phyloP scores from a whole-genome alignment of 2,113 vertebrate genomes.

The Tachuris rubrigastra region DNA sequence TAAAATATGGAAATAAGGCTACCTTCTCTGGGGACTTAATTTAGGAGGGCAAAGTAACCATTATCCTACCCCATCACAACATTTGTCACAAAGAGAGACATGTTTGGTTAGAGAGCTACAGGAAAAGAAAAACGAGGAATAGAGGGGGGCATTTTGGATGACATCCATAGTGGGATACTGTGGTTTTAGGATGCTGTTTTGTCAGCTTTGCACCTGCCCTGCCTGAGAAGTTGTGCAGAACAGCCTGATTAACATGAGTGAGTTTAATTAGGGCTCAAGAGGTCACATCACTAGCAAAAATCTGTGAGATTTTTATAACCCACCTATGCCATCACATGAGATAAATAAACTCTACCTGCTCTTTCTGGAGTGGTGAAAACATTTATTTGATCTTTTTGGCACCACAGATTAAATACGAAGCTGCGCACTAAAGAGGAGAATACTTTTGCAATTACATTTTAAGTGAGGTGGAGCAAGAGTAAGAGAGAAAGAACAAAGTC shows the following conservation, averaged over 20 bases:
- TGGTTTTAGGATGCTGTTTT: background rate
- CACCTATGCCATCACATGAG: slow-evolving; percentile 15
- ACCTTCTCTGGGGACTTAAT: background rate
- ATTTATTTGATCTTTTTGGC: slow-evolving; percentile 20
- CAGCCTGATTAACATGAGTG: background rate
- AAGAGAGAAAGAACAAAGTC: slow-evolving; percentile 14
- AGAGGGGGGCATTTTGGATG: background rate
- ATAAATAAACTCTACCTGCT: slow-evolving; percentile 7
- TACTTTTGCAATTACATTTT: background rate
- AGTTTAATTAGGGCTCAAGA: background rate
- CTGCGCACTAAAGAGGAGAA: background rate
- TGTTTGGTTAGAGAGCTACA: background rate
- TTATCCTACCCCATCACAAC: background rate
- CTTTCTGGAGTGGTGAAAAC: slow-evolving; percentile 2
- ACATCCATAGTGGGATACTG: background rate
- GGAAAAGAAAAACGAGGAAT: background rate
- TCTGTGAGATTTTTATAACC: background rate
- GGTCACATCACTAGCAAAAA: background rate
- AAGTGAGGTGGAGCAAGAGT: background rate
- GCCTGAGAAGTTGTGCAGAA: background rate
- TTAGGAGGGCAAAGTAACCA: background rate
- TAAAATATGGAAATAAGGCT: background rate
- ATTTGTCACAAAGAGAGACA: background rate
- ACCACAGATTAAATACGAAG: background rate
- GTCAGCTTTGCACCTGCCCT: slow-evolving; percentile 12